A percentile compares a stretch with the other conserved stretches of the same genome.
These are phyloP conservation scores for Chaenodraco wilsoni DNA, from an alignment of 2,797 vertebrate genomes.

Conservation along the genomic window DNA sequence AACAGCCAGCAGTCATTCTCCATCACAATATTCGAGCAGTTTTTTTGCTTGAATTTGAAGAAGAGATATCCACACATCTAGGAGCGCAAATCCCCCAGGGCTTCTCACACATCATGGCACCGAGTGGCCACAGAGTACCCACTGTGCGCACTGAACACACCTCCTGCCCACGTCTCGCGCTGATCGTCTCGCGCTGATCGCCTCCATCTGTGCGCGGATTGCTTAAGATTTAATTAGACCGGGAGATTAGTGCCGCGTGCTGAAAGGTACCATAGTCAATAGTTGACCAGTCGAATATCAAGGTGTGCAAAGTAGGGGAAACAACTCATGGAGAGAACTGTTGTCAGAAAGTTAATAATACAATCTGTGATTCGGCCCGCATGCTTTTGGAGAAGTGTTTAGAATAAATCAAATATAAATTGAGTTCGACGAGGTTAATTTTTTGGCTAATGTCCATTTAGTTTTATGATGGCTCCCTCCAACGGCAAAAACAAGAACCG, in stretches of 20 bases:
- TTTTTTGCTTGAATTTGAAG: slow-evolving; percentile 9
- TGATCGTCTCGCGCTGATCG: slow-evolving; percentile 47
- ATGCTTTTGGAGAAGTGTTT: background rate
- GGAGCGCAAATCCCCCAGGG: slow-evolving; percentile 18
- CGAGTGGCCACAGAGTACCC: slow-evolving; percentile 20
- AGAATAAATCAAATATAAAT: background rate
- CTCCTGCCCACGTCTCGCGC: slow-evolving; percentile 39
- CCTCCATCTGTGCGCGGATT: slow-evolving; percentile 67
- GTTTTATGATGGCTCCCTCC: slow-evolving; percentile 13
- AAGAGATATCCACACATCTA: background rate
- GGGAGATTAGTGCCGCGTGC: slow-evolving; percentile 51
- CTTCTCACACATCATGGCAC: slow-evolving; percentile 22
- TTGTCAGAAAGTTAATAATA: rapidly evolving
- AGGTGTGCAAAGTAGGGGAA: background rate
- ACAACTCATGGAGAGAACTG: background rate
- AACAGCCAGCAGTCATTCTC: slow-evolving; percentile 18
- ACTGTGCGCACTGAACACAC: slow-evolving; percentile 42
- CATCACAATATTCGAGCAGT: background rate
- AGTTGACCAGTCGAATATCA: slow-evolving; percentile 24
- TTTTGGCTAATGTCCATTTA: background rate
- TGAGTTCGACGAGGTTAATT: background rate
- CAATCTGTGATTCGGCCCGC: background rate
- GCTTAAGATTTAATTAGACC: slow-evolving; percentile 55
- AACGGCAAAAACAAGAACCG: background rate
- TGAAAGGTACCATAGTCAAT: slow-evolving; percentile 12